Evolutionary conservation across 2,113 vertebrate genomes (phyloP).

Genomic region (Saccopteryx bilineata): DNA sequence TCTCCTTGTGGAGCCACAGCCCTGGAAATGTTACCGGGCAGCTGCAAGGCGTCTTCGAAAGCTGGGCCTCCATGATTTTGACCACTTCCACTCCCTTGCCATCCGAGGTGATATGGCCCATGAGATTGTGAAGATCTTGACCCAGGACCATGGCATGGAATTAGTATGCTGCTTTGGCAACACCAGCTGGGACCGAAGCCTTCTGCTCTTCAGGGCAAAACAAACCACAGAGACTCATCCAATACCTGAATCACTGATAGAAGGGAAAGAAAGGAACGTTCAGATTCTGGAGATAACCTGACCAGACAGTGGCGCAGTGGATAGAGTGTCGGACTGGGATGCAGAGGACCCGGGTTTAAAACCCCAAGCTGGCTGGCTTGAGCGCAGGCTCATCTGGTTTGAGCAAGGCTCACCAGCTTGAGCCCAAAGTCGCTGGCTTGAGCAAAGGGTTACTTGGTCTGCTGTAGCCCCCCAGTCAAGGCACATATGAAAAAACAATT

Average conservation of each 20-base stretch:
- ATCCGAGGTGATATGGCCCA: slow-evolving; percentile 91
- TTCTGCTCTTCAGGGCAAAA: slow-evolving; percentile 91
- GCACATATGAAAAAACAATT: too few relatives aligned
- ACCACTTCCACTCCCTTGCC: slow-evolving; percentile 92
- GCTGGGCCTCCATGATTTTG: slow-evolving; percentile 92
- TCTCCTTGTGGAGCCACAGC: slow-evolving; percentile 95
- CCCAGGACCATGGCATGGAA: slow-evolving; percentile 90
- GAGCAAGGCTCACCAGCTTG: too few relatives aligned
- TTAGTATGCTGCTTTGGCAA: slow-evolving; percentile 92
- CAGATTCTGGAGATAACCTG: too few relatives aligned
- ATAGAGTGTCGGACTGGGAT: too few relatives aligned
- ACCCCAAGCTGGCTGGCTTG: too few relatives aligned
- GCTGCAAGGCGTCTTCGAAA: slow-evolving; percentile 94
- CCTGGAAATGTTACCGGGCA: slow-evolving; percentile 96
- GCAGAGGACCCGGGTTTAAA: too few relatives aligned
- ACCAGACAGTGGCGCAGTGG: too few relatives aligned
- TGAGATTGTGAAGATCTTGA: slow-evolving; percentile 90
- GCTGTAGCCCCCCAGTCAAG: too few relatives aligned
- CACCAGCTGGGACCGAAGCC: slow-evolving; percentile 93
- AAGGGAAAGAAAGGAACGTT: slow-evolving; percentile 57
- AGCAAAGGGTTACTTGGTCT: too few relatives aligned
- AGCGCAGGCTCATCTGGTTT: too few relatives aligned
- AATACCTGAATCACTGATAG: slow-evolving; percentile 30
- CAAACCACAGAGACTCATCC: slow-evolving; percentile 43
- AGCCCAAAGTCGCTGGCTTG: too few relatives aligned